phyloP scores from a whole-genome alignment of 2,888 invertebrate species.

The Brachycybe producta region DNA sequence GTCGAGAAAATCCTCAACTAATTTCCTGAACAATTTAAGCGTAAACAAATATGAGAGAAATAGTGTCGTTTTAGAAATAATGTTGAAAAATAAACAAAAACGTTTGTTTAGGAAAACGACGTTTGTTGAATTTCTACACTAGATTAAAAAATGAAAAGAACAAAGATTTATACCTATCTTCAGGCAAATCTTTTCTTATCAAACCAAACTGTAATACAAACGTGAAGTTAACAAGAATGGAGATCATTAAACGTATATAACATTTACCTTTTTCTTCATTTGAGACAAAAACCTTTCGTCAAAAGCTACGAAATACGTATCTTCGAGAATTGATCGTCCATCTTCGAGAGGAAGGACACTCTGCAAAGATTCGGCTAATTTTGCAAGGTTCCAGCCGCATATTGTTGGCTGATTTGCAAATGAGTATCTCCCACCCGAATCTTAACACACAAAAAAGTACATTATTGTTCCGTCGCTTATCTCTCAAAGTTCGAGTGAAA shows the following conservation, averaged over 20 bases:
- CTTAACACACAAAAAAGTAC: slow-evolving; percentile 26
- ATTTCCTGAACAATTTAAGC: slow-evolving; percentile 25
- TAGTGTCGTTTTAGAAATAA: background rate
- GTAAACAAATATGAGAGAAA: background rate
- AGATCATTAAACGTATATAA: background rate
- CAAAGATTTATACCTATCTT: slow-evolving; percentile 27
- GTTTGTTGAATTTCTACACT: slow-evolving; percentile 16
- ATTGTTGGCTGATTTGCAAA: slow-evolving; percentile 48
- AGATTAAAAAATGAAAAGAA: slow-evolving; percentile 24
- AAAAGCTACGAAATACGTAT: slow-evolving; percentile 32
- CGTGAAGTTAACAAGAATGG: slow-evolving; percentile 5
- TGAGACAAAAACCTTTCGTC: slow-evolving; percentile 29
- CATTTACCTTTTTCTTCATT: slow-evolving; percentile 45
- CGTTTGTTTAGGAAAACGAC: background rate
- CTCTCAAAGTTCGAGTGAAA: background rate
- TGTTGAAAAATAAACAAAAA: slow-evolving; percentile 3
- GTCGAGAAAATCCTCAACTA: slow-evolving; percentile 43
- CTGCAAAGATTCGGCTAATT: slow-evolving; percentile 45
- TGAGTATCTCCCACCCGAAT: slow-evolving; percentile 46
- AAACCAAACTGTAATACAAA: slow-evolving; percentile 27
- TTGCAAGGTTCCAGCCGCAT: slow-evolving; percentile 49
- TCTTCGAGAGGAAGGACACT: slow-evolving; percentile 33
- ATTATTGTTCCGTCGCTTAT: no score
- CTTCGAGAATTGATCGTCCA: slow-evolving; percentile 28
- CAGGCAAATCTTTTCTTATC: slow-evolving; percentile 25